Conservation (phyloP, 2,113 vertebrate species). For the Pseudorasbora parva region DNA sequence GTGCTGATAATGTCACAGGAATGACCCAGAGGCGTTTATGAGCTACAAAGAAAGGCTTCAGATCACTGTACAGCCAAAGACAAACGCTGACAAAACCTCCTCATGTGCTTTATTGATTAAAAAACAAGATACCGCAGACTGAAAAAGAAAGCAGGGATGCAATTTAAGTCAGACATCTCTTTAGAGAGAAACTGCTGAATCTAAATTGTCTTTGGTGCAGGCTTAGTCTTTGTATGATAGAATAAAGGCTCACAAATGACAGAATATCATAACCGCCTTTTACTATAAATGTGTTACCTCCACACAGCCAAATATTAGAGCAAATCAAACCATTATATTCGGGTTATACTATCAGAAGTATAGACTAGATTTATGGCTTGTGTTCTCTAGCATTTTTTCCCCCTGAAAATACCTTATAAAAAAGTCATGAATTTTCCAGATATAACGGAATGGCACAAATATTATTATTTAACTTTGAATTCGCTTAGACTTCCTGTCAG, state of each 20-base stretch:
- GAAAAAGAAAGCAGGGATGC: background rate
- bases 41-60: background rate
- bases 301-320: background rate
- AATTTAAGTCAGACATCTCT: background rate
- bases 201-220: background rate
- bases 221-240: background rate
- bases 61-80: background rate
- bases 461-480: background rate
- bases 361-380: background rate
- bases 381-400: background rate
- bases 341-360: background rate
- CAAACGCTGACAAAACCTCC: background rate
- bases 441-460: background rate
- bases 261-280: background rate
- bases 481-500: background rate
- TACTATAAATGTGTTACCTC: background rate
- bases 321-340: background rate
- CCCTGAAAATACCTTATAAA: background rate
- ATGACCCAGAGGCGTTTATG: conserved; percentile 11
- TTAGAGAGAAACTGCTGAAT: background rate
- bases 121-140: background rate
- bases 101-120: background rate
- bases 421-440: background rate
- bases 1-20: conserved; percentile 32
- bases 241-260: background rate